A percentile compares a stretch with the other conserved stretches of the same genome.
Conservation (phyloP, 2,797 vertebrate genomes). For the Cheirogaleus major region DNA sequence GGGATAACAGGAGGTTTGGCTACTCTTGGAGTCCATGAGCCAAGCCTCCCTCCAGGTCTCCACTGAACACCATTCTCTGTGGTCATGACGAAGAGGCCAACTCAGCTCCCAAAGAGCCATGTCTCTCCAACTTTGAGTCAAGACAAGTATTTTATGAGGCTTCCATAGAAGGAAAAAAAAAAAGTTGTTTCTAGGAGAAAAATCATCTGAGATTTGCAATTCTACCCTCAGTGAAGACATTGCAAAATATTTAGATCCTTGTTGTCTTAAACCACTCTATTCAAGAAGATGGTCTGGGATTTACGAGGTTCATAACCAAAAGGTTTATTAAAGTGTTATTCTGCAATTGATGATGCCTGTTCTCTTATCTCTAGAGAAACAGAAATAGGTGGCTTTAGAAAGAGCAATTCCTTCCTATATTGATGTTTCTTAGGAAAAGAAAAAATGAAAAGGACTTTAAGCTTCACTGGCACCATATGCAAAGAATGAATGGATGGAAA, state of each 20-base stretch:
- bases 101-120: background rate
- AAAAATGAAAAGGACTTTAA: background rate
- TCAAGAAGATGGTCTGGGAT: constrained; percentile 40
- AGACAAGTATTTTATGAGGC: background rate
- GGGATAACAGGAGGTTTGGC: background rate
- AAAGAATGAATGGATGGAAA: background rate
- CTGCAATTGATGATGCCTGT: background rate
- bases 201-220: constrained; percentile 32
- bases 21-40: background rate
- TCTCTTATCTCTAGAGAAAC: constrained; percentile 7
- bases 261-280: constrained; percentile 4
- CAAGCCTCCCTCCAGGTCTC: background rate
- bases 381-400: background rate
- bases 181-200: background rate
- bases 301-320: constrained; percentile 44
- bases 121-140: background rate
- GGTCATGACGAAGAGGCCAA: background rate
- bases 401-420: background rate
- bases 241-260: constrained; percentile 53
- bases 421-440: background rate
- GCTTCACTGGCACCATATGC: background rate
- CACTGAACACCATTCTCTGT: background rate
- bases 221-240: constrained; percentile 35
- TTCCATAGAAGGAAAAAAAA: background rate
- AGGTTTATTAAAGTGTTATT: constrained; percentile 47